Base-by-base conservation (phyloP, 2,888 invertebrate genomes). In the Tetranychus truncatus region DNA sequence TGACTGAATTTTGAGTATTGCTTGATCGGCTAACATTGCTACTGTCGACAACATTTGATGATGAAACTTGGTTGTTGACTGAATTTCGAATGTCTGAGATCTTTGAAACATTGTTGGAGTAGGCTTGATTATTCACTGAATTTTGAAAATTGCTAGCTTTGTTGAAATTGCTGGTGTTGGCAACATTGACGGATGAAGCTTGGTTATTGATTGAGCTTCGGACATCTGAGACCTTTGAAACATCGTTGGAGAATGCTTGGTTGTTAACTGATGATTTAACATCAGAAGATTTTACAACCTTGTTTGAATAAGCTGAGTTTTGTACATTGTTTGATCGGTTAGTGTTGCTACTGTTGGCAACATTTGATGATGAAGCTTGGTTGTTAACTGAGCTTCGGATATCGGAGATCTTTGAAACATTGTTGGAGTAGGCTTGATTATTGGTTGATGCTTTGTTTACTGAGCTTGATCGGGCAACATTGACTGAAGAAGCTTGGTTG, bases 331-430 rank as follows among this genome's bases (percentile, higher is more conserved):
- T 34, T 34, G 34, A 34, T 34, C 34, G 34, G 34, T 34, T 34
- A 34, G 3, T 4, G 3, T 55, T 55, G 55, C 15, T 55, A 15
- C 11, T 55, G 55, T 55, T 55, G 1, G 7, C 55, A 15, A 55
- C 55, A 55, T 55, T 55, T 55, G 55, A 55, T 55, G 55, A 55
- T 55, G 55, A 55, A 55, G 55, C 55, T 55, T 55, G 55, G 55
- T 55, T 55, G 55, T 55, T 55, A 6, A 55, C 55, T 5, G 55
- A 55, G 2, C 2, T 11, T 55, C 55, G 55, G 55, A 55, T 6
- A 55, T 55, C 34, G 4, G 34, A 34, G 4, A 34, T 3, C 34
- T 34, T 34, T 34, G 34, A 34, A 34, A 34, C 34, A 34, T 34
- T 34, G 34, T 34, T 34, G 4, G 34, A 34, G 34, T 34, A 34